Evolutionary conservation across 2,797 vertebrate species (phyloP).

Genomic region (Aldrovandia affinis): DNA sequence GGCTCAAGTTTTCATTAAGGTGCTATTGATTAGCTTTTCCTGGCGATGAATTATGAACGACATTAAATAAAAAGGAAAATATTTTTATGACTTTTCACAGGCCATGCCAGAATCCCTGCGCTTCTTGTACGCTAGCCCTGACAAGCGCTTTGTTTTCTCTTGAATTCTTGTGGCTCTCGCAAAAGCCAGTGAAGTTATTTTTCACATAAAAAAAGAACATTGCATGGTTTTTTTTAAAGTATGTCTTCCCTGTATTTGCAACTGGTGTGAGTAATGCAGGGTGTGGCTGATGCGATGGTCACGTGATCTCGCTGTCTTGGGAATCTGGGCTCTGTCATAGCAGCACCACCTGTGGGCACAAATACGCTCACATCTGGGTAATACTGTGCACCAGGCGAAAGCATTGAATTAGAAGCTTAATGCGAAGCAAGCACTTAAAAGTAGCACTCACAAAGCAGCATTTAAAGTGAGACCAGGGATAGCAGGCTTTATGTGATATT

Average conservation of each 20-base stretch:
- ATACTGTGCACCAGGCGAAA: not conserved
- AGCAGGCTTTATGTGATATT: not conserved
- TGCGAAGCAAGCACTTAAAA: not conserved
- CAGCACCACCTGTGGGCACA: conserved; percentile 21
- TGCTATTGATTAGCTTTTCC: conserved; percentile 99
- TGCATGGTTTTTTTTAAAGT: conserved; percentile 7
- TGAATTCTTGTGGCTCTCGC: conserved; percentile 71
- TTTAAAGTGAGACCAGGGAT: not conserved
- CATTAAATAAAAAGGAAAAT: conserved; percentile 99
- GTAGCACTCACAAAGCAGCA: not conserved
- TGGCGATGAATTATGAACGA: conserved; percentile 97
- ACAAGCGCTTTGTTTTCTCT: conserved; percentile 75
- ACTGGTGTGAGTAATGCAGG: conserved; percentile 24
- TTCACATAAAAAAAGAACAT: conserved; percentile 43
- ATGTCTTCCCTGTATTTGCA: conserved; percentile 26
- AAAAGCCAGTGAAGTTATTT: conserved; percentile 48
- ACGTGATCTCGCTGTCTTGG: conserved; percentile 16
- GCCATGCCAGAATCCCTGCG: conserved; percentile 83
- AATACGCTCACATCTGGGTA: not conserved
- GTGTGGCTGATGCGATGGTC: conserved; percentile 15
- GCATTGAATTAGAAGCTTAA: not conserved
- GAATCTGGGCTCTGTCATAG: conserved; percentile 1
- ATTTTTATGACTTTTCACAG: conserved; percentile 97
- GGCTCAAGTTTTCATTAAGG: conserved; percentile 99
- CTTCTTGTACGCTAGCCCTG: conserved; percentile 67